Evolutionary conservation across 2,888 invertebrate genomes (phyloP).

Genomic region (Sinodicranocentrus sp.): DNA sequence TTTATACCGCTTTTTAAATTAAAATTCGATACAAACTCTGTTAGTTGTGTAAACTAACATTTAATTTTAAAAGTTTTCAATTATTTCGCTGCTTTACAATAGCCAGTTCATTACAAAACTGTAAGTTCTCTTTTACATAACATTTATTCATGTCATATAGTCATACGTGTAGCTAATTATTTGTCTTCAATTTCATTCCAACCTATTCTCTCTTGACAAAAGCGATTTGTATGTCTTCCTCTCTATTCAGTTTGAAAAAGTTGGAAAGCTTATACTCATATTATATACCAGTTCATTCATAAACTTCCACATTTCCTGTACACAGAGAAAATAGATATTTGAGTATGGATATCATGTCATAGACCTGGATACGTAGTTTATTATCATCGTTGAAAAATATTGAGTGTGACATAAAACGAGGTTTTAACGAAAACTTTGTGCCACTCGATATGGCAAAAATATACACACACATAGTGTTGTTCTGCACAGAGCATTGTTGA

Average conservation of each 20-base stretch:
- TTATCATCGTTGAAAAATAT: slow-evolving; percentile 26
- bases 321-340: slow-evolving; percentile 1
- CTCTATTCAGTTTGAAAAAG: not conserved
- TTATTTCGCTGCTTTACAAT: too few relatives aligned
- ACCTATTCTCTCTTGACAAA: slow-evolving; percentile 5
- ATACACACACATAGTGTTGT: slow-evolving; percentile 1
- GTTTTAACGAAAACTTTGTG: slow-evolving; percentile 5
- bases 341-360: slow-evolving; percentile 7
- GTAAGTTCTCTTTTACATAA: too few relatives aligned
- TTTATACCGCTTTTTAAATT: too few relatives aligned
- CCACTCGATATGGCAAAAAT: not conserved
- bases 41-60: too few relatives aligned
- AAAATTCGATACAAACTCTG: too few relatives aligned
- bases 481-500: slow-evolving; percentile 26
- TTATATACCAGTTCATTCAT: slow-evolving; percentile 26
- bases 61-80: too few relatives aligned
- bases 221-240: slow-evolving; percentile 11
- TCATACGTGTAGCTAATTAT: slow-evolving; percentile 3
- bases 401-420: slow-evolving; percentile 37
- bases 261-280: not conserved
- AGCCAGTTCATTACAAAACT: too few relatives aligned
- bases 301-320: not conserved
- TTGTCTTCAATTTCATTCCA: slow-evolving; percentile 24
- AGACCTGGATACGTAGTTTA: slow-evolving; percentile 19
- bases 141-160: not conserved